These are phyloP conservation scores for Nematolebias whitei DNA, from an alignment of 2,113 vertebrate genomes.

Conservation along the genomic window DNA sequence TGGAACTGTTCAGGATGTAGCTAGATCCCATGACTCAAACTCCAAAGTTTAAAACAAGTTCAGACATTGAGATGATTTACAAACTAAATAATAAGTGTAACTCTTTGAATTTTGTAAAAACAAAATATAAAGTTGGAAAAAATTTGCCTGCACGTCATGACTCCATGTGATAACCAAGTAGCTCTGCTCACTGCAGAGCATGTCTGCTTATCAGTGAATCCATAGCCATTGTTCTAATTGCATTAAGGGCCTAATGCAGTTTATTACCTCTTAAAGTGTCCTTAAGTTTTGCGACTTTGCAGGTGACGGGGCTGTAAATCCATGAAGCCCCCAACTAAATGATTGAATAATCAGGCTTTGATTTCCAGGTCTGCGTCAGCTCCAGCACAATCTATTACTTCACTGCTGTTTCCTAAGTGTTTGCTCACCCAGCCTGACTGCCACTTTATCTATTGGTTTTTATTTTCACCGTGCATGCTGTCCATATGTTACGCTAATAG, in stretches of 20 bases:
- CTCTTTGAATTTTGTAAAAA: too few species aligned
- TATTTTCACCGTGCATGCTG: slow-evolving; percentile 94
- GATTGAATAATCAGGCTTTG: slow-evolving; percentile 72
- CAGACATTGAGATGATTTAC: too few species aligned
- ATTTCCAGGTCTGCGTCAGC: slow-evolving; percentile 64
- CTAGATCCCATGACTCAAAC: too few species aligned
- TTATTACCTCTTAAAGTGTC: slow-evolving; percentile 72
- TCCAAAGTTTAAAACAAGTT: too few species aligned
- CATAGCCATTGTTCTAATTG: slow-evolving; percentile 67
- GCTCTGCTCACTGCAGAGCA: background rate
- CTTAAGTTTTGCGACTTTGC: slow-evolving; percentile 54
- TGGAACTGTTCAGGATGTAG: too few species aligned
- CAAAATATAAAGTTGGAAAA: too few species aligned
- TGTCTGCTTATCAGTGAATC: slow-evolving; percentile 7
- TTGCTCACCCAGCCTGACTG: slow-evolving; percentile 87
- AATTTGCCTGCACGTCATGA: too few species aligned
- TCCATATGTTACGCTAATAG: slow-evolving; percentile 95
- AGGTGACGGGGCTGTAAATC: background rate
- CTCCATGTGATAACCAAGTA: too few species aligned
- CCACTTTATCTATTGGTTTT: slow-evolving; percentile 95
- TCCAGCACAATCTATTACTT: slow-evolving; percentile 82
- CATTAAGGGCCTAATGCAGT: slow-evolving; percentile 65
- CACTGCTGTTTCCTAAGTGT: slow-evolving; percentile 90
- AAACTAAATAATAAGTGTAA: too few species aligned
- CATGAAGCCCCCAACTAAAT: slow-evolving; percentile 55